Conservation (phyloP, 37 sponge, comb jelly and placozoan genomes). For the Diacarnus erythraeanus region DNA sequence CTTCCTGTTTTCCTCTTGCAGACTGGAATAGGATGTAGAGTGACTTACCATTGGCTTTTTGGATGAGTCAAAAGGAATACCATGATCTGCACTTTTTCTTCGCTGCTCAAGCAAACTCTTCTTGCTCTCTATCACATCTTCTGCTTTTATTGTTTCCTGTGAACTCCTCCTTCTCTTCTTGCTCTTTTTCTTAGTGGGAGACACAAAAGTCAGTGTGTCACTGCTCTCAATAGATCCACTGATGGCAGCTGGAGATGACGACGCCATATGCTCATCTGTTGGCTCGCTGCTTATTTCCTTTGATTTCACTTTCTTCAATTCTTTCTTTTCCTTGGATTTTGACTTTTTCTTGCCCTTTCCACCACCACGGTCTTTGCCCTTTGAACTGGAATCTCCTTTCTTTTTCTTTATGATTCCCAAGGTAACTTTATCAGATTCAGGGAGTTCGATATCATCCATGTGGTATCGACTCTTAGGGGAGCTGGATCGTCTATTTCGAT, state of each 20-base stretch:
- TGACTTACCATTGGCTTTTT: too few relatives aligned
- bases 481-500: background rate
- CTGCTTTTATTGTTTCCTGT: background rate
- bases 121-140: constrained; percentile 14
- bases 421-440: background rate
- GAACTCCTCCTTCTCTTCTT: background rate
- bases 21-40: background rate
- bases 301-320: background rate
- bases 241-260: background rate
- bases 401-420: background rate
- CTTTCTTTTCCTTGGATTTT: constrained; percentile 2
- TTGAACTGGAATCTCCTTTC: background rate
- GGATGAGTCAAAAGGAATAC: background rate
- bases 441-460: too few relatives aligned
- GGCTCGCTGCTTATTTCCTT: background rate
- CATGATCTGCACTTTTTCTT: background rate
- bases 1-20: background rate
- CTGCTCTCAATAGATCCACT: background rate
- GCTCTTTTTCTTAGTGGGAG: background rate
- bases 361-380: background rate
- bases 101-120: background rate
- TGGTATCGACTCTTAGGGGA: background rate
- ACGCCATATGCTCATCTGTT: background rate
- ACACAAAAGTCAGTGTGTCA: background rate
- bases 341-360: background rate